Percentiles rank a stretch among this genome's conserved stretches.
These are phyloP conservation scores for Cataglyphis rosenhaueri DNA, from an alignment of 2,888 invertebrate species.

Conservation along the genomic window DNA sequence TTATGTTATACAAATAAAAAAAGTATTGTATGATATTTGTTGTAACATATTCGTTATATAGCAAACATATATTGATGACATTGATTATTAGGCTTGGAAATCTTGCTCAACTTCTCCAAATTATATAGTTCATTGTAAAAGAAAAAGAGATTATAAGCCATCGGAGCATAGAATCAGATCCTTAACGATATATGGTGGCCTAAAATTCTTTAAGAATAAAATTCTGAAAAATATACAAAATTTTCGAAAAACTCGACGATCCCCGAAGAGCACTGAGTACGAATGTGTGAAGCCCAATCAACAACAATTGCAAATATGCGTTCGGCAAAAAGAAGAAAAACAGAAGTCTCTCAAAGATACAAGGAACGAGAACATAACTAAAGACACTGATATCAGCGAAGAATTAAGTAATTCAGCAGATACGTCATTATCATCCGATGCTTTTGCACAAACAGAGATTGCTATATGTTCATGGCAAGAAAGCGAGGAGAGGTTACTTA, in stretches of 20 bases:
- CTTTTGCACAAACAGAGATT: slow-evolving; percentile 20
- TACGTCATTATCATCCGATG: not conserved
- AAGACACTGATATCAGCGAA: not conserved
- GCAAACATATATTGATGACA: not conserved
- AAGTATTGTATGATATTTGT: not conserved
- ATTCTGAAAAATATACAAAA: slow-evolving; percentile 9
- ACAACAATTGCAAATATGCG: not conserved
- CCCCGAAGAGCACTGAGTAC: not conserved
- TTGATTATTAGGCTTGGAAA: not conserved
- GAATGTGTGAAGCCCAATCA: not conserved
- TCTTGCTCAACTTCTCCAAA: not conserved
- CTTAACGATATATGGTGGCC: not conserved
- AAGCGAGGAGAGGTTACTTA: not conserved
- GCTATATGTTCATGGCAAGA: not conserved
- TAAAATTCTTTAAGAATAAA: slow-evolving; percentile 27
- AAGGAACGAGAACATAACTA: not conserved
- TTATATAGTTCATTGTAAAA: not conserved
- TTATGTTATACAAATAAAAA: not conserved
- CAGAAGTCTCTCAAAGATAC: not conserved
- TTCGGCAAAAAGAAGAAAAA: not conserved
- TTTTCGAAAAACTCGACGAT: not conserved
- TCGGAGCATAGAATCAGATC: not conserved
- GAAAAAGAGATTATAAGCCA: not conserved
- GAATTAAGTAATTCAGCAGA: not conserved
- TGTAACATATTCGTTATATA: not conserved